Base-by-base conservation (phyloP, 64 coral and sea anemone species). In the Porites lutea region DNA sequence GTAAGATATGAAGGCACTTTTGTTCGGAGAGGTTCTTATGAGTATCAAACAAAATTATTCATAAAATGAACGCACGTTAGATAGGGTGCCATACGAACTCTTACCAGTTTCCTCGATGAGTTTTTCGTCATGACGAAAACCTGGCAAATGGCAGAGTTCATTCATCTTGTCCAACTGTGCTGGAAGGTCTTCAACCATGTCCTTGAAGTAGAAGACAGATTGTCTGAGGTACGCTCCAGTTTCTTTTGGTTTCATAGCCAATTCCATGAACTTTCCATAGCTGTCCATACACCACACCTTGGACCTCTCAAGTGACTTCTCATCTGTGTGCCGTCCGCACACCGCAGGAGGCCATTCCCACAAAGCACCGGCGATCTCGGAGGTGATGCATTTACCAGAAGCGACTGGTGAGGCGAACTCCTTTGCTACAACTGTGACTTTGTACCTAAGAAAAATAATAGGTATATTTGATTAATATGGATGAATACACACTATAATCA, bases 161-260 rank as follows among this genome's bases (percentile, higher is more conserved):
- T 76, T 50, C 73, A 76, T 76, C 48, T 76, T 76, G 47, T 76
- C 73, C 13, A 76, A 57, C 75, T 78, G 75, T 20, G 4, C 9
- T n/a, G 75, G 75, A 54, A 78, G 75, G 57, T 78, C 18, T 54
- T 53, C n/a, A 3, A 78, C 75, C 81, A 68, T 84, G 13, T 84
- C 63, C 19, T 84, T 84, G 48, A 84, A 84, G 81, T 84, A 84
- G 46, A 84, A 84, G 6, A 84, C 18, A 49, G 75, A 76, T 76
- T 51, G 73, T 51, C 73, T 76, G 27, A 76, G 73, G 73, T 50
- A 76, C 15, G 73, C 73, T 76, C 73, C 73, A 76, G 73, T 76
- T 52, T 76, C 73, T 48, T 76, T 76, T 50, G 73, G 48, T 7
- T 76, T 76, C 73, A 76, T 76, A 15, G 73, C 73, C 73, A 76